Percentiles rank a stretch among this genome's conserved stretches.
Conservation (phyloP, 2,113 vertebrate genomes). For the Deroptyus accipitrinus region DNA sequence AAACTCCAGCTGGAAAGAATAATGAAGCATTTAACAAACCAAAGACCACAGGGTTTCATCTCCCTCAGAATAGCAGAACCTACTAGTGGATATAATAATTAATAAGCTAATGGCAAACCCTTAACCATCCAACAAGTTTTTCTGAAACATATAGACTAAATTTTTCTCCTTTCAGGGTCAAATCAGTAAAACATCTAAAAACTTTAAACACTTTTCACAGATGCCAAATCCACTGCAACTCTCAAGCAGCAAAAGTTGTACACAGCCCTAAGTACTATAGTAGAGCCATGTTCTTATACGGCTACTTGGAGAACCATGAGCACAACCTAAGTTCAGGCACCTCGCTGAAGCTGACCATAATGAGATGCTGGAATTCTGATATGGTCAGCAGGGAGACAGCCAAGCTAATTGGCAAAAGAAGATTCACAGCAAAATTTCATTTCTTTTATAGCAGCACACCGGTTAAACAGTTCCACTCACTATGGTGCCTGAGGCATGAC, state of each 20-base stretch:
- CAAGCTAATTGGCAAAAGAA: not conserved
- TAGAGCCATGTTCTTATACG: not conserved
- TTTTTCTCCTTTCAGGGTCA: not conserved
- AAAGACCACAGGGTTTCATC: not conserved
- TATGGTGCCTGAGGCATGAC: rapidly evolving
- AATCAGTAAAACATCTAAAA: not conserved
- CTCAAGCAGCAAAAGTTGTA: not conserved
- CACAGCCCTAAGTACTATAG: not conserved
- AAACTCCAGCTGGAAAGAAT: slow-evolving; percentile 44
- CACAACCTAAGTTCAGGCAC: not conserved
- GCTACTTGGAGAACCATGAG: not conserved
- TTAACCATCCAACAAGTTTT: not conserved
- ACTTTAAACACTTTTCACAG: not conserved
- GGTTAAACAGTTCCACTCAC: not conserved
- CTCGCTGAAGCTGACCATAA: not conserved
- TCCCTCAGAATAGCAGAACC: not conserved
- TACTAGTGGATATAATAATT: not conserved
- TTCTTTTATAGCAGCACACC: not conserved
- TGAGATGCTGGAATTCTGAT: not conserved
- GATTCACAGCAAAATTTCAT: not conserved
- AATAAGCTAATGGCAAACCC: slow-evolving; percentile 8
- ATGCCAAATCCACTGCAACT: not conserved
- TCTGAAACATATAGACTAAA: not conserved
- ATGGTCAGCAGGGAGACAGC: not conserved
- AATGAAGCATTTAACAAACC: slow-evolving; percentile 53